These are phyloP conservation scores for Prionace glauca DNA, from an alignment of 2,797 vertebrate species.

Conservation along the genomic window DNA sequence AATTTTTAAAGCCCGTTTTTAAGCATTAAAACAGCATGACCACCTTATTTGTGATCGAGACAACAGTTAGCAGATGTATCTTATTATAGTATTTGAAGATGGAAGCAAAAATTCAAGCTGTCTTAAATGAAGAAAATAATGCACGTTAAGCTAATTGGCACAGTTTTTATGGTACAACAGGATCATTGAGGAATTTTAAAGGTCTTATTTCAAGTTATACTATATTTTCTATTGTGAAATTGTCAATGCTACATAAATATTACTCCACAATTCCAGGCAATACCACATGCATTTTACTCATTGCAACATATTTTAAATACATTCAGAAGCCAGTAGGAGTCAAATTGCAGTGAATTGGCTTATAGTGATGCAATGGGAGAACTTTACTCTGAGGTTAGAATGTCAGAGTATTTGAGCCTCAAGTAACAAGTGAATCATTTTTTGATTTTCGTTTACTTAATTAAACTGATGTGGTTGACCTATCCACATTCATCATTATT, in stretches of 20 bases:
- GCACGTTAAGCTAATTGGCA: neutral
- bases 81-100: slow-evolving; percentile 3
- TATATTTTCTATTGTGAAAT: neutral
- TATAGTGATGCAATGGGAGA: neutral
- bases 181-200: neutral
- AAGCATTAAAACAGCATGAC: slow-evolving; percentile 4
- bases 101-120: neutral
- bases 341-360: neutral
- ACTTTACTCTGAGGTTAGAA: neutral
- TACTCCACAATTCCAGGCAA: neutral
- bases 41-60: neutral
- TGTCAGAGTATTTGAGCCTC: neutral
- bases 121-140: neutral
- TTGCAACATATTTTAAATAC: neutral
- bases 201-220: neutral
- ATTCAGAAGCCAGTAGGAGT: neutral
- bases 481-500: too few relatives aligned
- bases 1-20: slow-evolving; percentile 14
- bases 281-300: neutral
- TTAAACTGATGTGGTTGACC: neutral
- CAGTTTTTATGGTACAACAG: neutral
- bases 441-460: neutral
- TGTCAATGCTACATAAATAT: neutral
- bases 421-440: neutral
- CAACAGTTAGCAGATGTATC: neutral